Percentiles rank a stretch among this genome's conserved stretches.
Evolutionary conservation across 1,140 invertebrate genomes (phyloP).

Genomic region (Bombyx mori): DNA sequence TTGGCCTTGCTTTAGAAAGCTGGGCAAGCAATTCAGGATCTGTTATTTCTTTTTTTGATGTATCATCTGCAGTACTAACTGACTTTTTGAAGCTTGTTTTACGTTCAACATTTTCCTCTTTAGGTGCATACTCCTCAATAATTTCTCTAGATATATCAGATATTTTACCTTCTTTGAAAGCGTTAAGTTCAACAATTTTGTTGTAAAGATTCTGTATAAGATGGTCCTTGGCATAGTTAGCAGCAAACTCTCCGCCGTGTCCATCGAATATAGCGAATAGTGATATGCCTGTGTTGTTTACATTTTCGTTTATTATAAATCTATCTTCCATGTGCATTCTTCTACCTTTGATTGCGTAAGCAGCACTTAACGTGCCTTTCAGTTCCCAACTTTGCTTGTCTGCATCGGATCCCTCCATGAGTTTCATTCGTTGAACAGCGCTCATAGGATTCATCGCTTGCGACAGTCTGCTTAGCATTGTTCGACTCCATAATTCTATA

Average conservation of each 20-base stretch:
- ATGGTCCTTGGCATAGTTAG: constrained; percentile 89
- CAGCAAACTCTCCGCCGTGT: constrained; percentile 95
- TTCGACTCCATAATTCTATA: constrained; percentile 83
- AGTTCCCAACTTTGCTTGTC: constrained; percentile 85
- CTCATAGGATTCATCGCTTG: constrained; percentile 76
- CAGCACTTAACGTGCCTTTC: constrained; percentile 80
- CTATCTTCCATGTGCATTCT: constrained; percentile 94
- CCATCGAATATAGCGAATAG: constrained; percentile 96
- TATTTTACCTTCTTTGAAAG: constrained; percentile 75
- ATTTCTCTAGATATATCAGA: constrained; percentile 46
- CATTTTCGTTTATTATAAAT: constrained; percentile 85
- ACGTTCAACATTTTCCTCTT: constrained; percentile 64
- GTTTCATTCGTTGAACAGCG: constrained; percentile 67
- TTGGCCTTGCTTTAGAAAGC: constrained; percentile 73
- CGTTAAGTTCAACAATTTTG: constrained; percentile 81
- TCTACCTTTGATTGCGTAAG: constrained; percentile 91
- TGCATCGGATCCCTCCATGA: constrained; percentile 67
- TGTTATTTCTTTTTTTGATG: constrained; percentile 74
- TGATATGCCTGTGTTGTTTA: constrained; percentile 82
- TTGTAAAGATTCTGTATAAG: constrained; percentile 83
- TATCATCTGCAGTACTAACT: constrained; percentile 72
- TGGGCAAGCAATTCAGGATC: constrained; percentile 78
- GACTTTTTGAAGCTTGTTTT: constrained; percentile 79
- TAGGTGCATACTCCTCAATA: constrained; percentile 58
- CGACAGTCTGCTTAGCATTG: constrained; percentile 80